Percentiles rank a stretch among this genome's conserved stretches.
These are phyloP conservation scores for Eupithecia subumbrata DNA, from an alignment of 2,888 invertebrate genomes.

Conservation along the genomic window DNA sequence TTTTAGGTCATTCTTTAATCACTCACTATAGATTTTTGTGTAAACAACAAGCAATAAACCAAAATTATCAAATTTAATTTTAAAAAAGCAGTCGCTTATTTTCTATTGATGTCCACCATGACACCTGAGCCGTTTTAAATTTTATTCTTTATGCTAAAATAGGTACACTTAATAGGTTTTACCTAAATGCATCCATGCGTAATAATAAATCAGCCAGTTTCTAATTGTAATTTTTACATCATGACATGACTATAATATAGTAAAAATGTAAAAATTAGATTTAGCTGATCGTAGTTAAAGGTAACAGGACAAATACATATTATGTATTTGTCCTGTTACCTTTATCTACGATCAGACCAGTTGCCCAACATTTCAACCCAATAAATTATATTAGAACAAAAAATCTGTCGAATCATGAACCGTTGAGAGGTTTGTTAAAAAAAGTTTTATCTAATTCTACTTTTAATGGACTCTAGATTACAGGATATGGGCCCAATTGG, in stretches of 20 bases:
- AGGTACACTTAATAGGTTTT: neutral
- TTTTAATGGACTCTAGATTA: slow-evolving; percentile 13
- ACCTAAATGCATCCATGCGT: slow-evolving; percentile 6
- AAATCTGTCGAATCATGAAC: slow-evolving; percentile 32
- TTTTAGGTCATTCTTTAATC: too few species aligned
- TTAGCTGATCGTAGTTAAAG: too few species aligned
- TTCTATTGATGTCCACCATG: neutral
- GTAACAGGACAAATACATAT: too few species aligned
- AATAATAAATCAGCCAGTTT: neutral
- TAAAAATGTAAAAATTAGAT: too few species aligned
- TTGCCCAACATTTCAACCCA: slow-evolving; percentile 30
- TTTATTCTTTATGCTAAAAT: neutral
- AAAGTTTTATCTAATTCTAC: slow-evolving; percentile 28
- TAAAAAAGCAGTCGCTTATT: neutral
- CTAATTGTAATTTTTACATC: slow-evolving; percentile 30
- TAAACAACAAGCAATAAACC: neutral
- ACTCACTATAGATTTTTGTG: neutral
- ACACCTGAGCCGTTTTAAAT: neutral
- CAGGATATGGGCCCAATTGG: slow-evolving; percentile 19
- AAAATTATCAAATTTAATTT: too few species aligned
- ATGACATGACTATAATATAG: too few species aligned
- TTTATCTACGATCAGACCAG: slow-evolving; percentile 35
- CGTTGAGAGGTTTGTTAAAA: slow-evolving; percentile 28
- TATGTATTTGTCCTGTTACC: slow-evolving; percentile 34
- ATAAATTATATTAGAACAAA: slow-evolving; percentile 38